These are phyloP conservation scores for Leucopternis melanops DNA, from an alignment of 2,113 vertebrate genomes.

Conservation along the genomic window DNA sequence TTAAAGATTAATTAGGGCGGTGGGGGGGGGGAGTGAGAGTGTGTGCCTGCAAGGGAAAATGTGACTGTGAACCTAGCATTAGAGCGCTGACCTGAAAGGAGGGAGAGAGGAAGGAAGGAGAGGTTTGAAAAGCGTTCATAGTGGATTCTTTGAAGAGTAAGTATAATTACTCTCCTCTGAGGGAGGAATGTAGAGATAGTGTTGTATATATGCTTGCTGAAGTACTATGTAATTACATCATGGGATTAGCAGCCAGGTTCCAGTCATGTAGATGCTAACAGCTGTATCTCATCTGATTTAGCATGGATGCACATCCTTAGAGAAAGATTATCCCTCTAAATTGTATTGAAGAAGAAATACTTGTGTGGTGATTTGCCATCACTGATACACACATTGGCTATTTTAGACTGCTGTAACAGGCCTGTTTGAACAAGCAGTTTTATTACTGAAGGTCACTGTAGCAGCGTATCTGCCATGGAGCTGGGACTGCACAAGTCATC, in stretches of 20 bases:
- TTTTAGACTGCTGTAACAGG: not conserved
- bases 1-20: constrained; percentile 54
- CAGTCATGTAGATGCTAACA: not conserved
- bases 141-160: constrained; percentile 33
- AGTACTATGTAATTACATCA: not conserved
- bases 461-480: not conserved
- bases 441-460: not conserved
- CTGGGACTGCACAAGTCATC: not conserved
- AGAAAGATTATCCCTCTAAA: not conserved
- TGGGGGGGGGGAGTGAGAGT: not conserved
- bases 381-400: fast-evolving
- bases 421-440: not conserved
- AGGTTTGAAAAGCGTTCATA: not conserved
- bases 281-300: not conserved
- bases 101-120: constrained; percentile 4
- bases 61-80: constrained; percentile 25
- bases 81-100: constrained; percentile 56
- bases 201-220: not conserved
- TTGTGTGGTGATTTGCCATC: not conserved
- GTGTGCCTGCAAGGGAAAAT: constrained; percentile 42
- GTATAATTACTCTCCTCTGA: not conserved
- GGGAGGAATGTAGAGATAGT: not conserved
- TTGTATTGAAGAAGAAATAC: not conserved
- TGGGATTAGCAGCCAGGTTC: not conserved
- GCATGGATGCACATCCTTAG: not conserved